phyloP scores from a whole-genome alignment of 2,113 vertebrate species.

The Thamnophis sirtalis region DNA sequence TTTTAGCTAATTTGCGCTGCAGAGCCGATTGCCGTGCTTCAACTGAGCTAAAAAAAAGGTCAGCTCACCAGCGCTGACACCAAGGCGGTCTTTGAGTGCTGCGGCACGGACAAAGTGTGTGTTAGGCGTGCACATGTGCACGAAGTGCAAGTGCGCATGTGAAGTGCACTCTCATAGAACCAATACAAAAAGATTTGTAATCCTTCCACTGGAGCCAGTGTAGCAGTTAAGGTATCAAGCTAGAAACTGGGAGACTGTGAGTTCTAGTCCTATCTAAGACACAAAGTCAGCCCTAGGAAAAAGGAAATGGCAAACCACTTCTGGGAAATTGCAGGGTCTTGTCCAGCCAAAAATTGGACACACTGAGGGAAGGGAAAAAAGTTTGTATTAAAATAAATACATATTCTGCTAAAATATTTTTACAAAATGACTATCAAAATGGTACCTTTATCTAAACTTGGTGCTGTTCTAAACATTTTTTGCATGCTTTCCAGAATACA shows the following conservation, averaged over 20 bases:
- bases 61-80: too few relatives aligned
- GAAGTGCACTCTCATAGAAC: too few relatives aligned
- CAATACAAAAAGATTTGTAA: too few relatives aligned
- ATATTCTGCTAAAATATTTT: neutral
- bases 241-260: neutral
- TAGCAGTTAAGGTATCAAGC: too few relatives aligned
- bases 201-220: too few relatives aligned
- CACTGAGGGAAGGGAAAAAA: neutral
- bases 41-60: too few relatives aligned
- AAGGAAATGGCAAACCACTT: neutral
- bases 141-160: too few relatives aligned
- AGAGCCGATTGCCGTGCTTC: too few relatives aligned
- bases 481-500: neutral
- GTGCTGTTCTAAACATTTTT: neutral
- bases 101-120: too few relatives aligned
- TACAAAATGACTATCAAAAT: neutral
- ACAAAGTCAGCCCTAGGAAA: neutral
- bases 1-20: too few relatives aligned
- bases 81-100: too few relatives aligned
- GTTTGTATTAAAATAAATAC: neutral
- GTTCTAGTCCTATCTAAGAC: neutral
- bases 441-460: neutral
- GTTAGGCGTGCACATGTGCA: too few relatives aligned
- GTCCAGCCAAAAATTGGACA: neutral
- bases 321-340: neutral